These are phyloP conservation scores for Xylota segnis DNA, from an alignment of 2,888 invertebrate species.

Conservation along the genomic window DNA sequence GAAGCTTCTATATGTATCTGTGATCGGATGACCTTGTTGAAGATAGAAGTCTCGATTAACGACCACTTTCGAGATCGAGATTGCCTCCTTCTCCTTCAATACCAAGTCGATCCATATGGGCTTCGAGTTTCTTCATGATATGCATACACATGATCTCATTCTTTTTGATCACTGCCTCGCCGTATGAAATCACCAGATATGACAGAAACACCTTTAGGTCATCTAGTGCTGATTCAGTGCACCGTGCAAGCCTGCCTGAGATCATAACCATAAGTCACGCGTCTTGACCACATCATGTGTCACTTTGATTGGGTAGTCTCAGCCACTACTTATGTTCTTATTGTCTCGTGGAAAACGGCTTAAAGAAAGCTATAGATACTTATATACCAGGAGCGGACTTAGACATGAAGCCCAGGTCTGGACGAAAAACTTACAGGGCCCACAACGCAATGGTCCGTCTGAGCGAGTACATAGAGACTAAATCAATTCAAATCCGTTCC, in stretches of 20 bases:
- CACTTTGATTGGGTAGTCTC: not conserved
- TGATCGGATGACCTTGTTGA: no score
- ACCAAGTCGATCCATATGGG: no score
- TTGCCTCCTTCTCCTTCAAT: no score
- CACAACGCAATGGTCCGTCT: no score
- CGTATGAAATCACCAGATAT: constrained; percentile 1
- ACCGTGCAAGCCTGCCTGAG: not conserved
- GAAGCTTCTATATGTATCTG: no score
- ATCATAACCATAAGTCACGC: not conserved
- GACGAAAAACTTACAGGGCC: no score
- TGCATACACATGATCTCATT: not conserved
- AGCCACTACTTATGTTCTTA: not conserved
- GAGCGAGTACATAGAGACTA: not conserved
- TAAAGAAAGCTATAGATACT: no score
- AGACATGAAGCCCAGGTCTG: no score
- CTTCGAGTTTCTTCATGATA: no score
- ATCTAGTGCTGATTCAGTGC: not conserved
- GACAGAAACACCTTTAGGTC: constrained; percentile 10
- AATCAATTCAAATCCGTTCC: not conserved
- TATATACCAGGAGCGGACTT: not conserved
- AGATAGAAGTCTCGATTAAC: no score
- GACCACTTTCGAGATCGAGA: no score
- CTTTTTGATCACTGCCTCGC: not conserved
- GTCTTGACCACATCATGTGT: not conserved
- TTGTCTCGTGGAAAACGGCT: not conserved